Evolutionary conservation across 2,888 invertebrate genomes (phyloP).

Genomic region (Ornithoptera priamus): DNA sequence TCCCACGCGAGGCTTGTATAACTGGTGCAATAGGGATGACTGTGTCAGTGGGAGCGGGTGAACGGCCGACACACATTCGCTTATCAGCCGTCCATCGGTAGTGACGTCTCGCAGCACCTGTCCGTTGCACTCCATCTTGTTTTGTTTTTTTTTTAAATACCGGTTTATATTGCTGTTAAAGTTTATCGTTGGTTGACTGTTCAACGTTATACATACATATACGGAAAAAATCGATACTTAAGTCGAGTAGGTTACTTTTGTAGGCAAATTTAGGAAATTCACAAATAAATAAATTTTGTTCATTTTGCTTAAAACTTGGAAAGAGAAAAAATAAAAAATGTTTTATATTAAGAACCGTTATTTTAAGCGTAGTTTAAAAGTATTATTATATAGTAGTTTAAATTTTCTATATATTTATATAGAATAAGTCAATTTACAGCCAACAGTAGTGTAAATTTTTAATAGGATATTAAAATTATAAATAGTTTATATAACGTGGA

Average conservation of each 20-base stretch:
- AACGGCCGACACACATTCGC: slow-evolving; percentile 76
- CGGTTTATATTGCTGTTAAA: slow-evolving; percentile 33
- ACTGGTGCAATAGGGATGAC: slow-evolving; percentile 54
- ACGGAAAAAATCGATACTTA: not conserved
- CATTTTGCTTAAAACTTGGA: too few species aligned
- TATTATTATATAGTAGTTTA: too few species aligned
- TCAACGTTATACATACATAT: not conserved
- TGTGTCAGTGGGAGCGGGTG: slow-evolving; percentile 74
- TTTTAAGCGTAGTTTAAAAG: too few species aligned
- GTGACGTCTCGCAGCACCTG: slow-evolving; percentile 65
- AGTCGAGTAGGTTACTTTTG: not conserved
- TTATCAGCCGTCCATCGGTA: slow-evolving; percentile 70
- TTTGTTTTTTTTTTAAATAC: slow-evolving; percentile 31
- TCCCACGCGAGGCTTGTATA: slow-evolving; percentile 33
- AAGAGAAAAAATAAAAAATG: too few species aligned
- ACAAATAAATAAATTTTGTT: too few species aligned
- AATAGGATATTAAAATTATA: too few species aligned
- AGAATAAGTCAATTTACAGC: too few species aligned
- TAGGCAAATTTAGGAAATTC: not conserved
- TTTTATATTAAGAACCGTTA: too few species aligned
- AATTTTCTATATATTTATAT: too few species aligned
- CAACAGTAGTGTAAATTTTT: too few species aligned
- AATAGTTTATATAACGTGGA: too few species aligned
- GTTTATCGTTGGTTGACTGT: slow-evolving; percentile 25
- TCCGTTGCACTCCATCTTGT: slow-evolving; percentile 44